Evolutionary conservation across 2,888 invertebrate species (phyloP), one percentile per base, ranked within the genome.

Genomic region (Lacanobia oleracea): DNA sequence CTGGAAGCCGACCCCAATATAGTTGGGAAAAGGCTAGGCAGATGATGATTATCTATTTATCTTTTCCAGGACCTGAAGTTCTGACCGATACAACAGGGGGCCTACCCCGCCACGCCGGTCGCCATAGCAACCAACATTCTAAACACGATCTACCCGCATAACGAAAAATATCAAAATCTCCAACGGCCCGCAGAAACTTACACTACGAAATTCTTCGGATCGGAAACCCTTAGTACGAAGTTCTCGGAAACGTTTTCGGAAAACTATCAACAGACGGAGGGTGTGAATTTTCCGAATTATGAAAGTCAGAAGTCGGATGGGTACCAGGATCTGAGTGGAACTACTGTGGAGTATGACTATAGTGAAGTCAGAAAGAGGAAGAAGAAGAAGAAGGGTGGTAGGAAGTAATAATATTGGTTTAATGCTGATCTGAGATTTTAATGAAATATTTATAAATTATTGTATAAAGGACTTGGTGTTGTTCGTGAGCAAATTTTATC

Each of bases 1-100:
- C n/a, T n/a, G n/a, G n/a, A n/a, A n/a, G n/a, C n/a, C n/a, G n/a
- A n/a, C n/a, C n/a, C n/a, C n/a, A n/a, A n/a, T n/a, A n/a, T n/a
- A n/a, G n/a, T n/a, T n/a, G n/a, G n/a, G n/a, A n/a, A n/a, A n/a
- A n/a, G n/a, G n/a, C n/a, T n/a, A n/a, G n/a, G n/a, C n/a, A n/a
- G n/a, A n/a, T n/a, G n/a, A n/a, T n/a, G n/a, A n/a, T n/a, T n/a
- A 27, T 27, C 4, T 33, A n/a, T 53, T 12, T 54, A 14, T 18
- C 27, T 18, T 60, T 59, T 21, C 37, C 91, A 96, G 96, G 97
- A 97, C 85, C 89, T 97, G 92, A 97, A 97, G 88, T 97, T 97
- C 96, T 97, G 97, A 97, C 97, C 96, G 89, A 88, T 92, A 84
- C 93, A 92, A 9, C 94, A 93, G 91, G 93, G 92, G 91, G 91